phyloP scores from a whole-genome alignment of 1,140 invertebrate genomes.

The Bilobella aurantiaca region DNA sequence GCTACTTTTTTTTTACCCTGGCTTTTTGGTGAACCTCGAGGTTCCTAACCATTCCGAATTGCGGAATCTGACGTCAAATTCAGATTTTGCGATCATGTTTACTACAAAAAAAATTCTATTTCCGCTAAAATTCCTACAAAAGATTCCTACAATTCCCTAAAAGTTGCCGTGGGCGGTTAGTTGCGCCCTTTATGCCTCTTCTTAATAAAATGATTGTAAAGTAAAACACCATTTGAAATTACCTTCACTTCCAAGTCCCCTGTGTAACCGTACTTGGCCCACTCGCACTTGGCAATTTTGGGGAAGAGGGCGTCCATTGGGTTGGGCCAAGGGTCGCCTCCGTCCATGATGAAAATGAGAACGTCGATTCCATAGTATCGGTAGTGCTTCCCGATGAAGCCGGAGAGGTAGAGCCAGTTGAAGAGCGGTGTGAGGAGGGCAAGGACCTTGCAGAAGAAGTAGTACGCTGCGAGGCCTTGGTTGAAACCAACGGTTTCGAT shows the following conservation, averaged over 20 bases:
- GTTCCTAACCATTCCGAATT: too few relatives aligned
- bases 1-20: too few relatives aligned
- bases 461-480: slow-evolving; percentile 10
- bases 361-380: slow-evolving; percentile 19
- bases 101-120: too few relatives aligned
- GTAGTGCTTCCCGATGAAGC: slow-evolving; percentile 15
- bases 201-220: too few relatives aligned
- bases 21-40: too few relatives aligned
- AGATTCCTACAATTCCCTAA: too few relatives aligned
- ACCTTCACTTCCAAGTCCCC: slow-evolving; percentile 10
- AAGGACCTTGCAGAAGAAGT: slow-evolving; percentile 15
- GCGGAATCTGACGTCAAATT: too few relatives aligned
- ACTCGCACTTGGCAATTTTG: slow-evolving; percentile 26
- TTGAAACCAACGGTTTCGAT: slow-evolving; percentile 22
- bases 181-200: too few relatives aligned
- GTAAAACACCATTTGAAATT: too few relatives aligned
- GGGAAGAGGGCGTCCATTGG: slow-evolving; percentile 25
- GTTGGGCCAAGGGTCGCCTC: slow-evolving; percentile 12
- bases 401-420: slow-evolving; percentile 12
- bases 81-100: too few relatives aligned
- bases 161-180: too few relatives aligned
- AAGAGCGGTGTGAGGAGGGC: slow-evolving; percentile 5
- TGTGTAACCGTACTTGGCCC: slow-evolving; percentile 16
- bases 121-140: too few relatives aligned
- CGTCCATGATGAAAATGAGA: slow-evolving; percentile 8